Percentiles rank a stretch among this genome's conserved stretches.
These are phyloP conservation scores for Protomyctophum bolini DNA, from an alignment of 2,113 vertebrate species.

Conservation along the genomic window DNA sequence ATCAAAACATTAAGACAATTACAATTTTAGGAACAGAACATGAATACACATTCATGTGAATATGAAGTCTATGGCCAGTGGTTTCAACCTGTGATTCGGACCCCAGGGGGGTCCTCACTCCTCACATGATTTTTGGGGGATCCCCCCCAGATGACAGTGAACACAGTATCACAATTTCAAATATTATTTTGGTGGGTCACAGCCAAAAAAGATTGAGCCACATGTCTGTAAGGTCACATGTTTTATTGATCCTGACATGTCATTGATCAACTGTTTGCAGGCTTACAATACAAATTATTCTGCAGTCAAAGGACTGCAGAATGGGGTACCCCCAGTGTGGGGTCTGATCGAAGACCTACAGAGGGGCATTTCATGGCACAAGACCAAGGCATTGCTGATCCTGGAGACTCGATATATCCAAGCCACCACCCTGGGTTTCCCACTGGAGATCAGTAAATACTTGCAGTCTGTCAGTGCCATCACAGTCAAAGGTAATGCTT, in stretches of 20 bases:
- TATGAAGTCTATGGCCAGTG: too few species aligned
- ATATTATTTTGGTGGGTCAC: too few species aligned
- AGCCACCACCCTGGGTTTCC: constrained; percentile 75
- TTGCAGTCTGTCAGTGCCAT: constrained; percentile 57
- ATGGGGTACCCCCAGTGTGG: constrained; percentile 60
- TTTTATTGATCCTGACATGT: not conserved
- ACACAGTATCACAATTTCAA: too few species aligned
- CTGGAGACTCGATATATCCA: constrained; percentile 74
- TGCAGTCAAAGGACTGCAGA: constrained; percentile 65
- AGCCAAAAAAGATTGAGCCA: too few species aligned
- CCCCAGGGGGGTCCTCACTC: too few species aligned
- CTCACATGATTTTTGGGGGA: too few species aligned
- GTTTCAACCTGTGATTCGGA: too few species aligned
- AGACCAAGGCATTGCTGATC: constrained; percentile 67
- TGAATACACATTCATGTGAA: too few species aligned
- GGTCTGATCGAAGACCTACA: constrained; percentile 58
- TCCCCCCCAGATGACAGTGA: too few species aligned
- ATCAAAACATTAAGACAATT: too few species aligned
- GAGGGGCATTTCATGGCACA: constrained; percentile 68
- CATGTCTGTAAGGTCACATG: too few species aligned
- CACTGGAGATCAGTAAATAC: constrained; percentile 80
- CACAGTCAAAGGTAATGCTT: constrained; percentile 71
- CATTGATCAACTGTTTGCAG: constrained; percentile 45
- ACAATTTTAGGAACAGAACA: too few species aligned
- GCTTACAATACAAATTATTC: constrained; percentile 35